A percentile compares a stretch with the other conserved stretches of the same genome.
Evolutionary conservation across 1,140 invertebrate species (phyloP).

Genomic region (Drosophila tani): DNA sequence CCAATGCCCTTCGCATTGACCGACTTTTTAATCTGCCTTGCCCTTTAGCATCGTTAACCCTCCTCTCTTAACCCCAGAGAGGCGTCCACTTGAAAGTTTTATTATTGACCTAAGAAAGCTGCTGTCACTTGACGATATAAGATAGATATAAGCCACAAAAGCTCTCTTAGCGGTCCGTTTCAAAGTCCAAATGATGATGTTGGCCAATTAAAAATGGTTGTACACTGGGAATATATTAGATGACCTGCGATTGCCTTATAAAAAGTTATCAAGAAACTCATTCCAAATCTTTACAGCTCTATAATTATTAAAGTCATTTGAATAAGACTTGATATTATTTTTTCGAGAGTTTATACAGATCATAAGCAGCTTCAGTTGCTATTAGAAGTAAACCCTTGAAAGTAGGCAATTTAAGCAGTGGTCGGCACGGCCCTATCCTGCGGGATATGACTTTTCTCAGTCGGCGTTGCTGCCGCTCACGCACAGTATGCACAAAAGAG

Average conservation of each 20-base stretch:
- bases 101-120: constrained; percentile 39
- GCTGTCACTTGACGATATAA: constrained; percentile 14
- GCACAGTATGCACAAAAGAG: too few species aligned
- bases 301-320: not conserved
- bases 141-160: constrained; percentile 11
- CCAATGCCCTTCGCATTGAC: constrained; percentile 54
- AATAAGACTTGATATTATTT: not conserved
- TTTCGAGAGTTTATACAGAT: not conserved
- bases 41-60: not conserved
- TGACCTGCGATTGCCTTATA: not conserved
- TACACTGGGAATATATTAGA: constrained; percentile 1
- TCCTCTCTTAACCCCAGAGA: not conserved
- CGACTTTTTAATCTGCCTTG: constrained; percentile 12
- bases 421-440: too few species aligned
- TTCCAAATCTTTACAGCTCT: constrained; percentile 12
- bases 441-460: too few species aligned
- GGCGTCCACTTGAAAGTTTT: constrained; percentile 11
- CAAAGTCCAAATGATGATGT: constrained; percentile 38
- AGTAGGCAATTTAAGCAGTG: not conserved
- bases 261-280: constrained; percentile 8
- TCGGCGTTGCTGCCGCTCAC: too few species aligned
- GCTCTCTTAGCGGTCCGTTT: constrained; percentile 10
- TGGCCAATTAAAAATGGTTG: constrained; percentile 9
- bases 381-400: too few species aligned
- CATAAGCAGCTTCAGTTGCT: not conserved